Evolutionary conservation across 2,797 vertebrate genomes (phyloP).

Genomic region (Leontopithecus rosalia): DNA sequence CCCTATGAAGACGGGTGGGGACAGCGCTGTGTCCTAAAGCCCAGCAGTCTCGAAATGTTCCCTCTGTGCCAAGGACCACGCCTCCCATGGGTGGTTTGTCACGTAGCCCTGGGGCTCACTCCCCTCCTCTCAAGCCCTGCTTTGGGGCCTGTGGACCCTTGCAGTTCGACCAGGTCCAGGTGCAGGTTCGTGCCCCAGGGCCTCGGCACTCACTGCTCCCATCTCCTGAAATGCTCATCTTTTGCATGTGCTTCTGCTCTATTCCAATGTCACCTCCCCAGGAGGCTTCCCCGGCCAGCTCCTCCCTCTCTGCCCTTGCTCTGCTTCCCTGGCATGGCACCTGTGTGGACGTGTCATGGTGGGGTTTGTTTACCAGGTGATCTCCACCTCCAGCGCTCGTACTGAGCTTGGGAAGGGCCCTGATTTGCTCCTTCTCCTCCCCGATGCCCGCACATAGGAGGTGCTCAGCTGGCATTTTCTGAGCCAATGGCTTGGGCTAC

Average conservation of each 20-base stretch:
- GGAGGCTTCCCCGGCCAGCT: background rate
- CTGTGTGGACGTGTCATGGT: rapidly evolving
- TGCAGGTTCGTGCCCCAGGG: background rate
- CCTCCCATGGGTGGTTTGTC: background rate
- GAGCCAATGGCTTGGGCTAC: rapidly evolving
- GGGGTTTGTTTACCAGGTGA: rapidly evolving
- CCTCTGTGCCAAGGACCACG: background rate
- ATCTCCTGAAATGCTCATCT: too few species aligned
- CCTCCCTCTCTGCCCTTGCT: rapidly evolving
- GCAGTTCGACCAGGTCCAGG: rapidly evolving
- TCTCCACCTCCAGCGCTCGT: rapidly evolving
- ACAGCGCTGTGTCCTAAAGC: rapidly evolving
- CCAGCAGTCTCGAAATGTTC: rapidly evolving
- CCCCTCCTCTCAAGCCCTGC: rapidly evolving
- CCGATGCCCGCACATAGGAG: background rate
- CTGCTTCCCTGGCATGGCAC: rapidly evolving
- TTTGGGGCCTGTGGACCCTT: background rate
- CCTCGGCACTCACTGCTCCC: background rate
- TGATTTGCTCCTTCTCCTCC: rapidly evolving
- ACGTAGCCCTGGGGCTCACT: rapidly evolving
- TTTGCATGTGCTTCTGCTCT: background rate
- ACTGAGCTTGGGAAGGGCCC: background rate
- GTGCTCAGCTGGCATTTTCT: background rate
- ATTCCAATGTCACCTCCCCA: too few species aligned
- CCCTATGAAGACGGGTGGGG: background rate